Base-by-base conservation (phyloP, 2,797 vertebrate genomes). In the Crax fasciolata region DNA sequence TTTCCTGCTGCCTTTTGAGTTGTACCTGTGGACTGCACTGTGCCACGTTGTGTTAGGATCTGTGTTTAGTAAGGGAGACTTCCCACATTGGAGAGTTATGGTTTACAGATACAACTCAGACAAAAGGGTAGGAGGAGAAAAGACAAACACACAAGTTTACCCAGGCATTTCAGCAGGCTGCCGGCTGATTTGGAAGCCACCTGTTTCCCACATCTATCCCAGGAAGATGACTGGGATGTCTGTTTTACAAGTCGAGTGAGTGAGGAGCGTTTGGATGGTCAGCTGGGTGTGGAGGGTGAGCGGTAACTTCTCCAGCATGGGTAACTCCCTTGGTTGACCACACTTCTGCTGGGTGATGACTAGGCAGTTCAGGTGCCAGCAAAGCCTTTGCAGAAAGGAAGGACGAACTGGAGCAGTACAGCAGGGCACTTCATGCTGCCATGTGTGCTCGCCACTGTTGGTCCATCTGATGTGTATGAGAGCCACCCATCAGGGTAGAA, bases 61-160 rank as follows among this genome's bases (percentile, higher is more conserved):
- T 76, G 74, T 68, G 30, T 68, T 76, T 58, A 63, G 44, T 6
- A 83, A 43, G 57, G 86, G 91, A 88, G 61, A 76, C 67, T 95
- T 96, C 87, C 95, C 91, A 86, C 87, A 91, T 15, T 44, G 71
- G 79, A 46, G 67, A 93, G 24, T 90, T 89, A 79, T 39, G 77
- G 93, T 93, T 96, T 94, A 76, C 55, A 95, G 83, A 92, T 84
- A 89, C 77, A 87, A 95, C 52, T 49, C 71, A 95, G 77, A 95
- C 90, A 95, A 94, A 94, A 87, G 67, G 13, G 23, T 51, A 92
- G 83, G 91, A 86, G 70, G 55, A 88, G 83, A 93, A 88, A 87
- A 94, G 75, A 43, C 63, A 93, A 94, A 90, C 71, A 59, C 30
- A 65, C 67, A 79, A 67, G 84, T 87, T 95, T 93, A 93, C 77